Base-by-base conservation (phyloP, 2,888 invertebrate genomes). In the Synergus laeviventris region DNA sequence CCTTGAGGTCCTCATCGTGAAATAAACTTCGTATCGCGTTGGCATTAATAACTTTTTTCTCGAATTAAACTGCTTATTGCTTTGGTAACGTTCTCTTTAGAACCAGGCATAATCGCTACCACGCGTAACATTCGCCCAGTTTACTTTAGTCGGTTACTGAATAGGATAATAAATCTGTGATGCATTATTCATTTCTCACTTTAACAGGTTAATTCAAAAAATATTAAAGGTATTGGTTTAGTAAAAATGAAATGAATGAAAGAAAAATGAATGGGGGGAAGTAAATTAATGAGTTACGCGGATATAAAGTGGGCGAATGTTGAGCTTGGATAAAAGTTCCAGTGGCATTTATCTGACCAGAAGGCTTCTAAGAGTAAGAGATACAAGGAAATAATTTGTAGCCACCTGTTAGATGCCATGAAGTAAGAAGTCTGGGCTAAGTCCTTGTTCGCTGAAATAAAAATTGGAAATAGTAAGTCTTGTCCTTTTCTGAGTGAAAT, bases 391-490 rank as follows among this genome's bases (percentile, higher is more conserved):
- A 84, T 84, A 85, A 84, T 84, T 78, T 82, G 81, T 88, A 89
- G 84, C 85, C 84, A 96, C 96, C 96, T 97, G 93, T 99, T 99
- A 74, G 99, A 99, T 83, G 99, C 99, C 95, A 99, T 96, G 92
- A 98, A 98, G 92, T 99, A 99, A 4, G 98, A 98, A 38, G 98
- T 98, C 92, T 99, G 98, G 74, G 98, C 98, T 88, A 99, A 93
- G 92, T 99, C 98, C 93, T 98, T 98, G 91, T 97, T 96, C 79
- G 98, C 97, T 97, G 93, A 45, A 89, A 91, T 73, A 8, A 73
- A 73, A 61, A 39, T 64, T 60, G 49, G 8, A 73, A 60, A 39
- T 66, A 56, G 56, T 64, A 45, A 45, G 5, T 56, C 24, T 21
- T 24, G 59, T 24, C 24, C 11, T 59, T 21, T 59, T 59, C 2